Conservation (phyloP, 2,888 invertebrate genomes). For the Neoitamus cyanurus region DNA sequence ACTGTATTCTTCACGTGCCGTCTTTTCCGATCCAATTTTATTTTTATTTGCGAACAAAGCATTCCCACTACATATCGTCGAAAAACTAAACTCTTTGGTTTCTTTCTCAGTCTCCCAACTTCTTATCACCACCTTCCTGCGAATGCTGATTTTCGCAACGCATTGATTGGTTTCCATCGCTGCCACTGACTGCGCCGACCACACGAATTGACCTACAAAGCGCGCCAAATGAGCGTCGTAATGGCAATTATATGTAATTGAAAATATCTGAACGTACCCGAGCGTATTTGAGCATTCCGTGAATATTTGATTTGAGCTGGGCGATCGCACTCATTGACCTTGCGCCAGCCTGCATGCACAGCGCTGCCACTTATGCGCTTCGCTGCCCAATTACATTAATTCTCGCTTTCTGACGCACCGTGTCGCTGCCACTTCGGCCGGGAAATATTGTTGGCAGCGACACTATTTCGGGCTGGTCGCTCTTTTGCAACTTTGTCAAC, state of each 20-base stretch:
- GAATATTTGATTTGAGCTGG: not conserved
- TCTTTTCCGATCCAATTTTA: not conserved
- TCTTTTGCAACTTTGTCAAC: not conserved
- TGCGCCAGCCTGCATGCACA: not conserved
- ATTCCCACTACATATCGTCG: not conserved
- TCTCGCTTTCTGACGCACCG: not conserved
- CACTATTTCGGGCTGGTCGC: not conserved
- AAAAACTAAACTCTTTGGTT: not conserved
- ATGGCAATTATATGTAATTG: conserved; percentile 19
- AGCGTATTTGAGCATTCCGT: not conserved
- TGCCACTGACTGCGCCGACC: not conserved
- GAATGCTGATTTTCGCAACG: not conserved
- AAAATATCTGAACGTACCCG: conserved; percentile 13
- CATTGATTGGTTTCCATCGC: not conserved
- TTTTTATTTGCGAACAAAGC: not conserved
- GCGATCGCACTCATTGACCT: conserved; percentile 9
- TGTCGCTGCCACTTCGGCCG: not conserved
- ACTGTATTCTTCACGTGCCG: not conserved
- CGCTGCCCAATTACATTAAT: not conserved
- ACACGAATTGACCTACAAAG: not conserved
- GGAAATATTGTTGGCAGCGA: not conserved
- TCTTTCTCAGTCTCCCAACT: not conserved
- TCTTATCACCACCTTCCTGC: not conserved
- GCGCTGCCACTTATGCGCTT: not conserved
- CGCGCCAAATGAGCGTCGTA: not conserved